These are phyloP conservation scores for Etheostoma nigrum DNA, from an alignment of 2,797 vertebrate genomes.

Conservation along the genomic window DNA sequence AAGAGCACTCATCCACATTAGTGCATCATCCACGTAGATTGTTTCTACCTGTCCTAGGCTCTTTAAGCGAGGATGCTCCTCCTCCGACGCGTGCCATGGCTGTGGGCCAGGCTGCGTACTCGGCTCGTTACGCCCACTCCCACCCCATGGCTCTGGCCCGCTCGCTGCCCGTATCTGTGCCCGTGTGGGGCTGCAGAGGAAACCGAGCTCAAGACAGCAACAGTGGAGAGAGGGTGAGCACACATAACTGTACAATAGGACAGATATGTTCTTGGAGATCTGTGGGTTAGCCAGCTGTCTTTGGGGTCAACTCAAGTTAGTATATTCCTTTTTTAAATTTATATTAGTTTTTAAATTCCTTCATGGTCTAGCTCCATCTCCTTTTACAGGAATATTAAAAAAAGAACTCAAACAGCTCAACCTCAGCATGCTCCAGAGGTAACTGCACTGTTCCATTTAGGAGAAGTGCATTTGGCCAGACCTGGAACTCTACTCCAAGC, in stretches of 20 bases:
- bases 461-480: no score
- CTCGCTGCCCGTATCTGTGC: constrained; percentile 92
- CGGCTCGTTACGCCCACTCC: constrained; percentile 65
- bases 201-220: constrained; percentile 67
- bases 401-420: no score
- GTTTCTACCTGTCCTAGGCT: constrained; percentile 68
- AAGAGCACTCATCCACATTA: rapidly evolving
- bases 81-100: constrained; percentile 81
- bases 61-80: constrained; percentile 90
- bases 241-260: neutral
- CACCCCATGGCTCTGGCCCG: constrained; percentile 88
- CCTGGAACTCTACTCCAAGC: no score
- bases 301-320: neutral
- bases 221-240: constrained; percentile 79
- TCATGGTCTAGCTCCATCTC: no score
- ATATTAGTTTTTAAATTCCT: no score
- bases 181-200: constrained; percentile 89
- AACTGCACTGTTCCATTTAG: no score
- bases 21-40: rapidly evolving
- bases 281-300: neutral
- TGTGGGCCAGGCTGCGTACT: constrained; percentile 66
- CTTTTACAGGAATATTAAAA: no score
- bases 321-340: no score
- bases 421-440: no score
- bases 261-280: constrained; percentile 2